phyloP scores from a whole-genome alignment of 2,888 invertebrate species.

The Fragum whitleyi region DNA sequence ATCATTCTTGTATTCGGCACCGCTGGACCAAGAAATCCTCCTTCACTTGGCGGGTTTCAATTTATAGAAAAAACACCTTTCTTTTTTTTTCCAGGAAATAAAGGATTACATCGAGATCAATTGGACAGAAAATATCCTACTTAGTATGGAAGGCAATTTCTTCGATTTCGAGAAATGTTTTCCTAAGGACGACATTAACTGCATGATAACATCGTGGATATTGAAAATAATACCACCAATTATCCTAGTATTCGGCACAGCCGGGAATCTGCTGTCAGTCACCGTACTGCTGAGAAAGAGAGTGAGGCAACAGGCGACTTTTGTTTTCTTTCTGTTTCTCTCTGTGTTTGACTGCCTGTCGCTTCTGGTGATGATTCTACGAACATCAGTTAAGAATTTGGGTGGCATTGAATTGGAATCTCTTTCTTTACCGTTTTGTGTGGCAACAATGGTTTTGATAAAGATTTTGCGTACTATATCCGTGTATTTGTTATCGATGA shows the following conservation, averaged over 20 bases:
- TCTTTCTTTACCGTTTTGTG: background rate
- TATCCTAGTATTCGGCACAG: background rate
- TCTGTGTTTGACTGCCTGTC: background rate
- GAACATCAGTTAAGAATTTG: background rate
- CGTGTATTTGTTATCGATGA: background rate
- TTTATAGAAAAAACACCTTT: no score
- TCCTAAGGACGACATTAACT: background rate
- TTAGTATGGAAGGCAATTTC: background rate
- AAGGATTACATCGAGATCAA: no score
- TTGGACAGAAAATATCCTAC: no score
- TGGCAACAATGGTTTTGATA: background rate
- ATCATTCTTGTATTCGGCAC: no score
- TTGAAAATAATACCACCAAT: background rate
- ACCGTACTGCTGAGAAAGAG: background rate
- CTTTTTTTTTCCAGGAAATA: no score
- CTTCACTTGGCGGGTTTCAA: no score
- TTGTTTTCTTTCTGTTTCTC: background rate
- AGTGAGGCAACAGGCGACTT: background rate
- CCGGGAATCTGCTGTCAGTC: background rate
- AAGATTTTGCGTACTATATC: slow-evolving; percentile 1
- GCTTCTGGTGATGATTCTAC: background rate
- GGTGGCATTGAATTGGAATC: background rate
- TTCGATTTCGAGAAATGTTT: background rate
- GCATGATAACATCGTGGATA: background rate
- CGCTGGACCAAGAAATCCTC: no score